A percentile compares a stretch with the other conserved stretches of the same genome.
These are phyloP conservation scores for Drosophila orena DNA, from an alignment of 1,140 invertebrate genomes.

Conservation along the genomic window DNA sequence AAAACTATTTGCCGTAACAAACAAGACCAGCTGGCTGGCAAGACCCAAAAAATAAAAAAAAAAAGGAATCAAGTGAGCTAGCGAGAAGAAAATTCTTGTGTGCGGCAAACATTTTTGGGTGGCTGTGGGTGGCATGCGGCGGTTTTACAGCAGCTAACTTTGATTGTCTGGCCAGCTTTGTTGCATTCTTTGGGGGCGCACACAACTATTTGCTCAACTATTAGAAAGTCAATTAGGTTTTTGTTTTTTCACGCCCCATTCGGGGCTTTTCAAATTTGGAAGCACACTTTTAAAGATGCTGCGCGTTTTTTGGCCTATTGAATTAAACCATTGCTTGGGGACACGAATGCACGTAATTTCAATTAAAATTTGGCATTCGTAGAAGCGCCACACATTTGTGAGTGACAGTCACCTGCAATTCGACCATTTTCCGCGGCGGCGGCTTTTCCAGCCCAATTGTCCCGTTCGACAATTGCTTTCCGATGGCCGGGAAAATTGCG, in stretches of 20 bases:
- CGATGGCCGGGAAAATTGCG: conserved; percentile 23
- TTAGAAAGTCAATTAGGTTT: conserved; percentile 72
- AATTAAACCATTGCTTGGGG: conserved; percentile 19
- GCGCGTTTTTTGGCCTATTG: conserved; percentile 6
- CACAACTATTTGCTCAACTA: conserved; percentile 66
- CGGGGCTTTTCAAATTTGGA: not conserved
- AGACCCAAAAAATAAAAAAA: not conserved
- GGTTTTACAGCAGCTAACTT: conserved; percentile 34
- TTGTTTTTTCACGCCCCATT: conserved; percentile 10
- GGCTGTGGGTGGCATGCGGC: conserved; percentile 12
- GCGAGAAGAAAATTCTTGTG: conserved; percentile 49
- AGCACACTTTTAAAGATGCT: not conserved
- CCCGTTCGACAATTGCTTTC: conserved; percentile 34
- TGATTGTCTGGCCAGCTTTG: conserved; percentile 53
- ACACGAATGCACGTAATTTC: conserved; percentile 41
- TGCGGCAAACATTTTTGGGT: conserved; percentile 51
- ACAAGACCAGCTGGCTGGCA: conserved; percentile 38
- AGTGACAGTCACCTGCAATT: conserved; percentile 24
- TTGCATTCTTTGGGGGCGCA: conserved; percentile 40
- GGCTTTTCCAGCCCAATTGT: conserved; percentile 29
- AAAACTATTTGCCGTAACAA: conserved; percentile 79
- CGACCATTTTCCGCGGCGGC: conserved; percentile 14
- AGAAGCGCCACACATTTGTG: not conserved
- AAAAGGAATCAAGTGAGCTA: not conserved
- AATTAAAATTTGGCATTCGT: conserved; percentile 39